phyloP scores from a whole-genome alignment of 1,140 invertebrate genomes.

The Stegodyphus mimosarum region DNA sequence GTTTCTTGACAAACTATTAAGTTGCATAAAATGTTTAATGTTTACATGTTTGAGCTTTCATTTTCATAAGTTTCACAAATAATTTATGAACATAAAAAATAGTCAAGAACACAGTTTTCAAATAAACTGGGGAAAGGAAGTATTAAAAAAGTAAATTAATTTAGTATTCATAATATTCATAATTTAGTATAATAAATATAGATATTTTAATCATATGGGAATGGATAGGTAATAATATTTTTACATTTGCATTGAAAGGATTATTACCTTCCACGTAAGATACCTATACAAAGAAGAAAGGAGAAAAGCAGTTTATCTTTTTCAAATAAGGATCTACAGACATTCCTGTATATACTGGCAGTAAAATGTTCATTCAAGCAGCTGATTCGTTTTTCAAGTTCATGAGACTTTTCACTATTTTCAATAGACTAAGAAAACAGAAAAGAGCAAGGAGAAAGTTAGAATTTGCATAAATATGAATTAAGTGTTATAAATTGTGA shows the following conservation, averaged over 20 bases:
- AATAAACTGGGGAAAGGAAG: too few species aligned
- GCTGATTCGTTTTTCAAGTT: constrained; percentile 67
- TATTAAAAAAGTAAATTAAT: too few species aligned
- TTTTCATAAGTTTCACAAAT: too few species aligned
- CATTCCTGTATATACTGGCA: constrained; percentile 70
- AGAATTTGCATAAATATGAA: not conserved
- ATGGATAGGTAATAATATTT: too few species aligned
- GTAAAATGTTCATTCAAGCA: constrained; percentile 70
- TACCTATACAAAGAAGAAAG: constrained; percentile 84
- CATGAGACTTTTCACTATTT: constrained; percentile 70
- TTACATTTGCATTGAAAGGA: not conserved
- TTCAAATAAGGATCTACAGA: constrained; percentile 72
- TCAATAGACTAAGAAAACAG: constrained; percentile 69
- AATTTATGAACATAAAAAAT: too few species aligned
- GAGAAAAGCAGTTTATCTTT: constrained; percentile 72
- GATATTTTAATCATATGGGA: too few species aligned
- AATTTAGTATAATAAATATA: too few species aligned
- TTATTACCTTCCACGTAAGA: constrained; percentile 77
- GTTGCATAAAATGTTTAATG: too few species aligned
- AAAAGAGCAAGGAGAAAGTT: not conserved
- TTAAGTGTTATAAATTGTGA: not conserved
- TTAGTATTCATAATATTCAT: too few species aligned
- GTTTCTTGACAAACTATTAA: too few species aligned
- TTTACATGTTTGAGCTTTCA: too few species aligned
- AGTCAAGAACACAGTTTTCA: too few species aligned